Conservation (phyloP, 2,113 vertebrate genomes). For the Paramisgurnus dabryanus region DNA sequence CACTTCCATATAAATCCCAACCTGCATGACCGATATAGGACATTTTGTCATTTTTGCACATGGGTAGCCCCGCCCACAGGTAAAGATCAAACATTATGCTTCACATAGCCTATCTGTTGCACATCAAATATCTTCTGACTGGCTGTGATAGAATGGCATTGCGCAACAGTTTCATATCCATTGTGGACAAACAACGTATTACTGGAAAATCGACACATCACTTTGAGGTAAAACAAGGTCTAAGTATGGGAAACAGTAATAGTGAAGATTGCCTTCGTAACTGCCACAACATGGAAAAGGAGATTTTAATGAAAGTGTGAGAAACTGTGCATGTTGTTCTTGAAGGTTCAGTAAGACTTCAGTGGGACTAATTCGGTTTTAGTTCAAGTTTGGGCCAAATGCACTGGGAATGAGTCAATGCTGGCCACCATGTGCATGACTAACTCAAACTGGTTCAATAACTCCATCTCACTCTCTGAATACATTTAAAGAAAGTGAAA, state of each 20-base stretch:
- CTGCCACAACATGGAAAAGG: neutral
- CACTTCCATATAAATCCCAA: no score
- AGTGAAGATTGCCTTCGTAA: neutral
- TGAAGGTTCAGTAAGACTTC: constrained; percentile 22
- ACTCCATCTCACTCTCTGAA: constrained; percentile 63
- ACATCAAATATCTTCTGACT: neutral
- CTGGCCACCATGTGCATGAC: constrained; percentile 82
- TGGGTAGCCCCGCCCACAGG: no score
- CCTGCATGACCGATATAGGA: no score
- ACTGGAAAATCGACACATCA: no score
- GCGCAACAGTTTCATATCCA: neutral
- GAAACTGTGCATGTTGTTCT: constrained; percentile 29
- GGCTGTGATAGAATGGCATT: neutral
- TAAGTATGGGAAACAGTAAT: neutral
- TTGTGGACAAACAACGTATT: no score
- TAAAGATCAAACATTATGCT: no score
- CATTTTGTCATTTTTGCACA: no score
- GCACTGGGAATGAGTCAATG: constrained; percentile 82
- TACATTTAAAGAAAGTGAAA: constrained; percentile 7
- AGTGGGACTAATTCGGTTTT: constrained; percentile 81
- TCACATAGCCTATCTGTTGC: neutral
- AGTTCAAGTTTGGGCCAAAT: constrained; percentile 86
- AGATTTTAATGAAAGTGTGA: constrained; percentile 54
- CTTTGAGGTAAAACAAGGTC: no score
- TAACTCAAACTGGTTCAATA: constrained; percentile 80